Conservation (phyloP, 2,888 invertebrate genomes). For the Ditula angustiorana region DNA sequence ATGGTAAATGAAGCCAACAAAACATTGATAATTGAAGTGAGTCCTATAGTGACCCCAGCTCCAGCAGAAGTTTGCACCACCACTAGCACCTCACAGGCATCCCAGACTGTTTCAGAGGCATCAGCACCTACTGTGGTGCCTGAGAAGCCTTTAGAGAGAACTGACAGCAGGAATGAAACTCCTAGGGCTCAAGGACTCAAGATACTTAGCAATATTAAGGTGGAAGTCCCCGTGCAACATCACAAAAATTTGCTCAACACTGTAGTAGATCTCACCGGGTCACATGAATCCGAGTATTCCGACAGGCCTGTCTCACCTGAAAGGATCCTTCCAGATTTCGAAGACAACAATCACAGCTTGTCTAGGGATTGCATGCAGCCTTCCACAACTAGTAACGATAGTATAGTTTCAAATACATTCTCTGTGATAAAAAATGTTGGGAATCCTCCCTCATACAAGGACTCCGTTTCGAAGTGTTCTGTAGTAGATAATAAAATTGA, state of each 20-base stretch:
- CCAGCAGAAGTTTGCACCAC: conserved; percentile 44
- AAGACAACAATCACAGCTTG: conserved; percentile 66
- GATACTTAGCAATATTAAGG: conserved; percentile 82
- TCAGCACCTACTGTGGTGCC: conserved; percentile 45
- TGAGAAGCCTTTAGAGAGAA: conserved; percentile 49
- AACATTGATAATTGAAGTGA: conserved; percentile 76
- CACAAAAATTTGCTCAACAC: conserved; percentile 78
- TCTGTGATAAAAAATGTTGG: conserved; percentile 79
- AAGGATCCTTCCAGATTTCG: conserved; percentile 74
- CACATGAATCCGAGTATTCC: conserved; percentile 66
- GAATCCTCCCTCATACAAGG: conserved; percentile 67
- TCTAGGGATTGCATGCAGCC: conserved; percentile 60
- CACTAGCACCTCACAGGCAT: conserved; percentile 43
- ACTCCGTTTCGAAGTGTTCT: conserved; percentile 59
- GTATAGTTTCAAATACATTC: conserved; percentile 67
- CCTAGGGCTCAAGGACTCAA: conserved; percentile 71
- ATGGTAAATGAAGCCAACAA: conserved; percentile 63
- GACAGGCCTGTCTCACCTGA: conserved; percentile 65
- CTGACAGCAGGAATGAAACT: conserved; percentile 58
- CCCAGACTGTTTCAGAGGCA: conserved; percentile 39
- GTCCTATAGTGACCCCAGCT: conserved; percentile 61
- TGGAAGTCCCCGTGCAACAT: conserved; percentile 82
- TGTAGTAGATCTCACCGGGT: conserved; percentile 75
- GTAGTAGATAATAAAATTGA: conserved; percentile 68
- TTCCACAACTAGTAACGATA: conserved; percentile 60